These are phyloP conservation scores for Sinosuthora webbiana DNA, from an alignment of 2,113 vertebrate species.

Conservation along the genomic window DNA sequence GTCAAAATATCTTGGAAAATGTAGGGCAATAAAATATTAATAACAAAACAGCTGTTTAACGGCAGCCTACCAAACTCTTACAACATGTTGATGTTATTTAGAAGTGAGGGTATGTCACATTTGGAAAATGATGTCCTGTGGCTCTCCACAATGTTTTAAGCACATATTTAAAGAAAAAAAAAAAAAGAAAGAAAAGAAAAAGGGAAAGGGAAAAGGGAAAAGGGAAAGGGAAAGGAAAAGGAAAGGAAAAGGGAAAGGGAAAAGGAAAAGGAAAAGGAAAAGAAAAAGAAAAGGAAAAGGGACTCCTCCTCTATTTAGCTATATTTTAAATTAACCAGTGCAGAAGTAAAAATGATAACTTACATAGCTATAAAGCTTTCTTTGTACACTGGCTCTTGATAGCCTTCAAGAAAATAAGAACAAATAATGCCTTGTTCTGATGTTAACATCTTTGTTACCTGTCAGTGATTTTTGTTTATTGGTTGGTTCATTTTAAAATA, in stretches of 20 bases:
- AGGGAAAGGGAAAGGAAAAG: rapidly evolving
- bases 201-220: too few species aligned
- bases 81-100: slow-evolving; percentile 9
- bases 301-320: background rate
- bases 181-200: too few species aligned
- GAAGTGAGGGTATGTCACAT: slow-evolving; percentile 6
- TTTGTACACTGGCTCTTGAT: background rate
- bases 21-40: slow-evolving; percentile 69
- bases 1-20: slow-evolving; percentile 69
- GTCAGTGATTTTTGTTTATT: background rate
- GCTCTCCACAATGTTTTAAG: slow-evolving; percentile 8
- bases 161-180: background rate
- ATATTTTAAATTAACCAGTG: slow-evolving; percentile 30
- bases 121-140: background rate
- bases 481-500: background rate
- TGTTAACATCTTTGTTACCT: slow-evolving; percentile 3
- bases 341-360: slow-evolving; percentile 32
- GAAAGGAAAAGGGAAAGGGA: rapidly evolving
- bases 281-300: rapidly evolving
- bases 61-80: slow-evolving; percentile 16
- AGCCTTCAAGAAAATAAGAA: slow-evolving; percentile 49
- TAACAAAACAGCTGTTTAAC: slow-evolving; percentile 64
- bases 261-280: too few species aligned
- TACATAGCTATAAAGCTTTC: background rate
- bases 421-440: slow-evolving; percentile 22